Percentiles rank a stretch among this genome's conserved stretches.
These are phyloP conservation scores for Sebastes hubbsi DNA, from an alignment of 2,797 vertebrate genomes.

Conservation along the genomic window DNA sequence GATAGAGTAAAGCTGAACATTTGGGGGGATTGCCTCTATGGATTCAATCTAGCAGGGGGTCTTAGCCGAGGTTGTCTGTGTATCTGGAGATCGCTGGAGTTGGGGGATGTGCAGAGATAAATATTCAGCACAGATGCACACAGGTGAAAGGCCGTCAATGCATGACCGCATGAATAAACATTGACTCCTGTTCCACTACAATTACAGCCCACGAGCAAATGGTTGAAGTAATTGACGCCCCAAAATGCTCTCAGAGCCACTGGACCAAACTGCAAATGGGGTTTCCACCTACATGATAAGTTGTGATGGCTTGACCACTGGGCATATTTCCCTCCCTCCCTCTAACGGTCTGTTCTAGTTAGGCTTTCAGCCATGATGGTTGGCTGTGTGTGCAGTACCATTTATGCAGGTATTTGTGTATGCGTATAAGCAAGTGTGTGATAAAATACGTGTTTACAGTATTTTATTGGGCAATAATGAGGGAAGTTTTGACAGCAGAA, in stretches of 20 bases:
- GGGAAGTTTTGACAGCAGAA: slow-evolving; percentile 16
- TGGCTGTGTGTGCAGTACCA: neutral
- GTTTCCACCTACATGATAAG: slow-evolving; percentile 71
- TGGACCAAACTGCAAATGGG: slow-evolving; percentile 66
- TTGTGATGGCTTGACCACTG: slow-evolving; percentile 57
- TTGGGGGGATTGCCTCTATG: neutral
- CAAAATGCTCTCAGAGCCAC: slow-evolving; percentile 71
- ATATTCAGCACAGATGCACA: slow-evolving; percentile 77
- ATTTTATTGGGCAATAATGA: slow-evolving; percentile 1
- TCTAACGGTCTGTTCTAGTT: slow-evolving; percentile 44
- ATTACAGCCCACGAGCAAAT: slow-evolving; percentile 81
- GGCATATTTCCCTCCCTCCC: slow-evolving; percentile 42
- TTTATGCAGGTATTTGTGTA: neutral
- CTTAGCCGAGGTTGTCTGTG: neutral
- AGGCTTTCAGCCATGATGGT: slow-evolving; percentile 43
- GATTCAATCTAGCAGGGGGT: slow-evolving; percentile 33
- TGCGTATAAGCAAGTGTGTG: neutral
- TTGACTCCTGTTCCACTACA: slow-evolving; percentile 73
- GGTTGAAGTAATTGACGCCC: slow-evolving; percentile 77
- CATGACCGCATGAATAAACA: slow-evolving; percentile 85
- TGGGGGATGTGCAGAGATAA: slow-evolving; percentile 68
- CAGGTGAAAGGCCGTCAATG: slow-evolving; percentile 77
- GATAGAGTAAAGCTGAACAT: slow-evolving; percentile 38
- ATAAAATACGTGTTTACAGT: slow-evolving; percentile 18
- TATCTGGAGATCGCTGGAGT: slow-evolving; percentile 31